These are phyloP conservation scores for Drosophila asahinai DNA, from an alignment of 1,140 invertebrate genomes.

Conservation along the genomic window DNA sequence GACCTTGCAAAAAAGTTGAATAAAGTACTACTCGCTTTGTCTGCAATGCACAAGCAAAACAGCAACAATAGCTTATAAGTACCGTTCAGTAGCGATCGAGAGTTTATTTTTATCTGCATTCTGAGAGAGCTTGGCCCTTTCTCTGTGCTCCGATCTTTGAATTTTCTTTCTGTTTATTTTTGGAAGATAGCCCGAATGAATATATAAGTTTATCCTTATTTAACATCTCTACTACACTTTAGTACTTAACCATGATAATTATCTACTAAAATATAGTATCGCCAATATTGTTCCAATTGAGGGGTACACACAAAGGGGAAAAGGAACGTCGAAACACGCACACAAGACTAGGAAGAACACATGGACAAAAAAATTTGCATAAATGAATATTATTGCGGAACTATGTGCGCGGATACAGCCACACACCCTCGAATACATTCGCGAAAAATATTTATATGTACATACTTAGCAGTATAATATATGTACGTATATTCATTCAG, in stretches of 20 bases:
- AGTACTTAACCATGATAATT: neutral
- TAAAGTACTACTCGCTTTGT: too few relatives aligned
- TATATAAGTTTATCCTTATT: too few relatives aligned
- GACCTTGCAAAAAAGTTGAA: too few relatives aligned
- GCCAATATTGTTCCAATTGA: neutral
- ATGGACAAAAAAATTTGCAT: constrained; percentile 67
- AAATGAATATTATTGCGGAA: constrained; percentile 81
- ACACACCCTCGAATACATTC: constrained; percentile 25
- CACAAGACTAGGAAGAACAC: constrained; percentile 47
- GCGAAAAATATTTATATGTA: constrained; percentile 35
- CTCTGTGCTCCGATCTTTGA: too few relatives aligned
- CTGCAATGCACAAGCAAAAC: too few relatives aligned
- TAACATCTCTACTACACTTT: too few relatives aligned
- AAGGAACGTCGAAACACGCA: constrained; percentile 32
- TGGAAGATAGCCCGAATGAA: too few relatives aligned
- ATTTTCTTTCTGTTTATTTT: too few relatives aligned
- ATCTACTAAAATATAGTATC: neutral
- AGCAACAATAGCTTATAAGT: too few relatives aligned
- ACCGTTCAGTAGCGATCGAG: too few relatives aligned
- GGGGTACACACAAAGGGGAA: constrained; percentile 1
- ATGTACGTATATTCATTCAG: constrained; percentile 61
- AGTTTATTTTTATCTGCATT: too few relatives aligned
- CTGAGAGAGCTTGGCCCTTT: too few relatives aligned
- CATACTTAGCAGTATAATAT: constrained; percentile 18
- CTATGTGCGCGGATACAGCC: constrained; percentile 46